Base-by-base conservation (phyloP, 2,888 invertebrate genomes). In the Lissocephala sabroskyi region DNA sequence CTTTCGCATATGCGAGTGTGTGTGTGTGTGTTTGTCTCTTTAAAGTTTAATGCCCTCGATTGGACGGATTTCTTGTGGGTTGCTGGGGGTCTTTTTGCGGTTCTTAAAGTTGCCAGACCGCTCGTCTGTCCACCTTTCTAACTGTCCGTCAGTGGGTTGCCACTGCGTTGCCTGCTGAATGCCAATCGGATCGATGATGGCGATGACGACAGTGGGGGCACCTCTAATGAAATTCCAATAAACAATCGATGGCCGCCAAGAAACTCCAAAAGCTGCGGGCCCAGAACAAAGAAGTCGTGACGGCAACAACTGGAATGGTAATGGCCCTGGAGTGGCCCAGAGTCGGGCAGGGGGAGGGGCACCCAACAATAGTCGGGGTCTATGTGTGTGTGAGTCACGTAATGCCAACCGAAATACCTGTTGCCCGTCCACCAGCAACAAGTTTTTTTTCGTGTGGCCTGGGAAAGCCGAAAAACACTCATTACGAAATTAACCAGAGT, bases 11-110 rank as follows among this genome's bases (percentile, higher is more conserved):
- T 33, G 7, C 29, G 23, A 28, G 41, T 50, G 26, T 47, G 33
- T 49, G 52, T 45, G 16, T 46, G 35, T 46, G 33, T 33, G 44
- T 47, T 42, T 56, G 49, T 35, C 45, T 56, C 54, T 52, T 52
- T 30, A 50, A 59, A 74, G 79, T 79, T 81, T 65, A 79, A 73
- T 77, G 80, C 61, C 81, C 81, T 75, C 64, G 60, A 53, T 57
- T 48, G 51, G 42, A n/a, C 45, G 17, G 37, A 40, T 52, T 42
- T 45, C 32, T 46, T 17, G 39, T 47, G 52, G 48, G 49, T 41
- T 51, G 45, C 45, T 35, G 23, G 29, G 37, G 14, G 40, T 41
- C 16, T 11, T 19, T 30, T 17, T 30, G 9, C 30, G 30, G 3
- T n/a, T 28, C 29, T 41, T 16, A 11, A 35, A 35, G n/a, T 35